Base-by-base conservation (phyloP, 2,888 invertebrate species). In the Sussaba pulchella region DNA sequence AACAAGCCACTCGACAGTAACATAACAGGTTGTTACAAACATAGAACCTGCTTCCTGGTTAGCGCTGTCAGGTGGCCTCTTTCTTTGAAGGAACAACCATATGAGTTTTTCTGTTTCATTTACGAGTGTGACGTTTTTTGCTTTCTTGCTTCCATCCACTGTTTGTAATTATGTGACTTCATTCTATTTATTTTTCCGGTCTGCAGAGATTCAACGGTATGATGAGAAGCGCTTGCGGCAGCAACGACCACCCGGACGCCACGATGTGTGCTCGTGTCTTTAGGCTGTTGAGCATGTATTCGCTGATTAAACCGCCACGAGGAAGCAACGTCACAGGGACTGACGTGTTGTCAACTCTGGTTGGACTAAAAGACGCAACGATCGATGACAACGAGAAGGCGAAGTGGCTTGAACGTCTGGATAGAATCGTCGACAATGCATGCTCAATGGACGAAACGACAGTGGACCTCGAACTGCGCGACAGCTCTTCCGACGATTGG, bases 161-260 rank as follows among this genome's bases (percentile, higher is more conserved):
- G 17, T 17, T 47, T 47, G 14, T 6, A 17, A 17, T 47, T 43
- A 2, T 47, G 3, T 52, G 12, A 31, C 9, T 52, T 24, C 0
- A 9, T 1, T 54, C 24, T 31, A 5, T 2, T 5, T 31, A 5
- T 31, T 6, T 6, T 6, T n/a, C n/a, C n/a, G 2, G 2, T 61
- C 10, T 74, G n/a, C 39, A 59, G 67, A 45, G 50, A 59, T 59
- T 78, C 41, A 67, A 59, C 41, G 73, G 70, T 12, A 81, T 78
- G 76, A 47, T 81, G 59, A 57, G 78, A 8, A 54, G 52, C 39
- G 31, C 67, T 12, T 75, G 78, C 39, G 83, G 81, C 3, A 39
- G 64, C 1, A 81, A 81, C 14, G 70, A 81, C 1, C 80, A 83
- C 26, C 73, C 75, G 0, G 78, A 83, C 47, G 43, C 75, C 9